A percentile compares a stretch with the other conserved stretches of the same genome.
phyloP scores from a whole-genome alignment of 2,797 vertebrate species.

The Mycteria americana region DNA sequence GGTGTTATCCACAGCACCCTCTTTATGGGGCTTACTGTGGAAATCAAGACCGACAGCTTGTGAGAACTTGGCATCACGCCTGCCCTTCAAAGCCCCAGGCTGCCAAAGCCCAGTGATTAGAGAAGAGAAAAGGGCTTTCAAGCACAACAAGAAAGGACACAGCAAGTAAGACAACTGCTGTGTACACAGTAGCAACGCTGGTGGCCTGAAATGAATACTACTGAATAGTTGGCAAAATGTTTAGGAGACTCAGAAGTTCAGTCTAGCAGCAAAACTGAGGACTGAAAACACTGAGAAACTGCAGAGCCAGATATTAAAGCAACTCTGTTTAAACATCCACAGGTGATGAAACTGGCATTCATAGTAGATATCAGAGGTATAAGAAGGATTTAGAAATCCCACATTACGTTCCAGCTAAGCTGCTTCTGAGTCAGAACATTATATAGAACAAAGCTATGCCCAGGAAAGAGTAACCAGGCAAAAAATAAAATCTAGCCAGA shows the following conservation, averaged over 20 bases:
- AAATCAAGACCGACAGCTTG: background rate
- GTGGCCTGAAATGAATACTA: background rate
- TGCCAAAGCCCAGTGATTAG: background rate
- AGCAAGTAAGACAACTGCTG: background rate
- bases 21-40: background rate
- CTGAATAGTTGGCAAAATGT: background rate
- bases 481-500: background rate
- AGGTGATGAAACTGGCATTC: background rate
- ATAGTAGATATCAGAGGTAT: background rate
- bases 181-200: background rate
- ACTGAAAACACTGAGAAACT: background rate
- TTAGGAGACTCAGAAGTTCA: background rate
- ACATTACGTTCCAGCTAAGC: background rate
- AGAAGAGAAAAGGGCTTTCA: background rate
- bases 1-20: background rate
- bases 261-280: background rate
- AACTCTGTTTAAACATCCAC: background rate
- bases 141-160: background rate
- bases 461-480: background rate
- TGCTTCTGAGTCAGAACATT: background rate
- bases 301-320: background rate
- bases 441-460: background rate
- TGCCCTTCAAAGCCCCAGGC: background rate
- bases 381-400: background rate
- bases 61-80: background rate